Percentiles rank a stretch among this genome's conserved stretches.
Evolutionary conservation across 2,113 vertebrate species (phyloP).

Genomic region (Gorsachius goisagi): DNA sequence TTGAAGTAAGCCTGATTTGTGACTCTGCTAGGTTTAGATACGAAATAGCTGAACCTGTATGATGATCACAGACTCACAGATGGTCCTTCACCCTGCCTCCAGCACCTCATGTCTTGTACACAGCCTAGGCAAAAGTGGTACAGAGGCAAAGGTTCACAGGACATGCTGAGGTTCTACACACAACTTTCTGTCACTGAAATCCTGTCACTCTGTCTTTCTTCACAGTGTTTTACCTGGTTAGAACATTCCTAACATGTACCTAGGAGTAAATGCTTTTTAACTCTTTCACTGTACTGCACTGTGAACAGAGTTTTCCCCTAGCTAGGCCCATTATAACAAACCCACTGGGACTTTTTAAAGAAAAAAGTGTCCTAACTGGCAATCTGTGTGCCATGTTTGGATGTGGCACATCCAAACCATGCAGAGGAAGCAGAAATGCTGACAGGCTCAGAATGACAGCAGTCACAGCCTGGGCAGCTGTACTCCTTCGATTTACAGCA

Average conservation of each 20-base stretch:
- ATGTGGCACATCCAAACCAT: background rate
- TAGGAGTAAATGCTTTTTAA: background rate
- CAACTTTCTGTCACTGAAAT: background rate
- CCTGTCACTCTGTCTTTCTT: background rate
- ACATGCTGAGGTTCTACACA: background rate
- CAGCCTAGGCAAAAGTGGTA: background rate
- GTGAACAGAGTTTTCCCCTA: background rate
- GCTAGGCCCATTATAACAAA: background rate
- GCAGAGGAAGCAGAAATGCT: background rate
- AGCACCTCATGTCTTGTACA: background rate
- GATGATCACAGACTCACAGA: accelerated
- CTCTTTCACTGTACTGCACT: background rate
- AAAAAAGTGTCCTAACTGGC: background rate
- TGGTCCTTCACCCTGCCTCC: background rate
- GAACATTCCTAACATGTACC: background rate
- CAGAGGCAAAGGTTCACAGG: background rate
- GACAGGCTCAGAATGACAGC: background rate
- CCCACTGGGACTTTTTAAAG: background rate
- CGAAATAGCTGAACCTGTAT: background rate
- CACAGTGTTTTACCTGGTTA: background rate
- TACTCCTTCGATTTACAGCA: background rate
- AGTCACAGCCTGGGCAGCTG: background rate
- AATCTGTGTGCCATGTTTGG: background rate
- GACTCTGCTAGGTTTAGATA: background rate
- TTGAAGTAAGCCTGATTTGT: background rate